Conservation (phyloP, 2,113 vertebrate species). For the Anhinga rufa region DNA sequence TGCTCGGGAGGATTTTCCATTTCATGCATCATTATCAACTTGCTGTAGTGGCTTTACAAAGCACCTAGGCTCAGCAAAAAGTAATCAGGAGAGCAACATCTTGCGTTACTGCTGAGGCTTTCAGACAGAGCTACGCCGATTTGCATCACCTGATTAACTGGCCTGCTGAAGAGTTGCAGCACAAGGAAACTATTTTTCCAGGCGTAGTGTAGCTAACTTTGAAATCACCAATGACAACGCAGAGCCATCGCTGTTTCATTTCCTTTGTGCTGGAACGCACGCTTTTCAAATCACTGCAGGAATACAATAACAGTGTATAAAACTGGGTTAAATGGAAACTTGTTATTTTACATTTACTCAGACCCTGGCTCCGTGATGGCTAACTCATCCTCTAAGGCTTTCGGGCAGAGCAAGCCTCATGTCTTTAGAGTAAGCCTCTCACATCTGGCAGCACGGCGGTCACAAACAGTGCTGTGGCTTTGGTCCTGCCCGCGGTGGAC, state of each 20-base stretch:
- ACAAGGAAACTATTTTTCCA: background rate
- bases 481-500: background rate
- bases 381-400: background rate
- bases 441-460: background rate
- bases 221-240: background rate
- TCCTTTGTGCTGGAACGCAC: background rate
- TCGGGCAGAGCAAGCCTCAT: background rate
- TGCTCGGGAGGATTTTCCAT: constrained; percentile 1
- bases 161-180: background rate
- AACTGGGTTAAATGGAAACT: background rate
- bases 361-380: background rate
- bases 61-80: constrained; percentile 37
- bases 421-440: background rate
- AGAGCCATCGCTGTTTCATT: background rate
- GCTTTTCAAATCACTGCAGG: background rate
- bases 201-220: background rate
- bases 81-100: background rate
- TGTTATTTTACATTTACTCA: background rate
- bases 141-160: background rate
- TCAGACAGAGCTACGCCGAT: background rate
- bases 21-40: constrained; percentile 33
- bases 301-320: background rate
- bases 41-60: background rate
- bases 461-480: background rate
- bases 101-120: background rate